Percentiles rank a stretch among this genome's conserved stretches.
Evolutionary conservation across 2,888 invertebrate genomes (phyloP).

Genomic region (Leptogaster cylindrica): DNA sequence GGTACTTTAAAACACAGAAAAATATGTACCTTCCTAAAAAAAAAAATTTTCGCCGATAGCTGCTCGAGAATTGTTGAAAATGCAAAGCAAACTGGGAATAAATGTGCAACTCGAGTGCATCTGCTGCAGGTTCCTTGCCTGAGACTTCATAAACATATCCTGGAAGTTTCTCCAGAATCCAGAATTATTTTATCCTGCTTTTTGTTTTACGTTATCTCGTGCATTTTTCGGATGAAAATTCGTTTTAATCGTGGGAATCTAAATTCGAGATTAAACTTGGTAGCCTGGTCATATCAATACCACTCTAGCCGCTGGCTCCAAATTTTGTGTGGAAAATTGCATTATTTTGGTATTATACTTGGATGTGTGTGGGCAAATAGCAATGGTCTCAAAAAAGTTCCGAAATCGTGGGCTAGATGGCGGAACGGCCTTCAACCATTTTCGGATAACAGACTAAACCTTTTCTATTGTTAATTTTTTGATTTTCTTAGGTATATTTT

Average conservation of each 20-base stretch:
- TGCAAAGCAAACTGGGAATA: slow-evolving; percentile 19
- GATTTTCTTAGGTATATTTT: slow-evolving; percentile 9
- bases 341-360: too few species aligned
- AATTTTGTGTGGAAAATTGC: too few species aligned
- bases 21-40: neutral
- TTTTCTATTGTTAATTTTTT: slow-evolving; percentile 29
- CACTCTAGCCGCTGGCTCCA: too few species aligned
- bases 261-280: too few species aligned
- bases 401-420: neutral
- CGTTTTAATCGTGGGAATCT: too few species aligned
- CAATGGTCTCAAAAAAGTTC: neutral
- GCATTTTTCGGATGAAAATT: too few species aligned
- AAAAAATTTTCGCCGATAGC: slow-evolving; percentile 4
- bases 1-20: too few species aligned
- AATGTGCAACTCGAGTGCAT: slow-evolving; percentile 23
- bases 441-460: slow-evolving; percentile 8
- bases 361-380: too few species aligned
- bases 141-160: slow-evolving; percentile 34
- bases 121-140: slow-evolving; percentile 20
- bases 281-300: too few species aligned
- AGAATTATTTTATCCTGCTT: slow-evolving; percentile 15
- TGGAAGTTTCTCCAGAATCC: slow-evolving; percentile 3
- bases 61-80: slow-evolving; percentile 7
- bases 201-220: too few species aligned
- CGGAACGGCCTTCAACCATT: neutral